A percentile compares a stretch with the other conserved stretches of the same genome.
Evolutionary conservation across 2,888 invertebrate species (phyloP).

Genomic region (Argyresthia goedartella): DNA sequence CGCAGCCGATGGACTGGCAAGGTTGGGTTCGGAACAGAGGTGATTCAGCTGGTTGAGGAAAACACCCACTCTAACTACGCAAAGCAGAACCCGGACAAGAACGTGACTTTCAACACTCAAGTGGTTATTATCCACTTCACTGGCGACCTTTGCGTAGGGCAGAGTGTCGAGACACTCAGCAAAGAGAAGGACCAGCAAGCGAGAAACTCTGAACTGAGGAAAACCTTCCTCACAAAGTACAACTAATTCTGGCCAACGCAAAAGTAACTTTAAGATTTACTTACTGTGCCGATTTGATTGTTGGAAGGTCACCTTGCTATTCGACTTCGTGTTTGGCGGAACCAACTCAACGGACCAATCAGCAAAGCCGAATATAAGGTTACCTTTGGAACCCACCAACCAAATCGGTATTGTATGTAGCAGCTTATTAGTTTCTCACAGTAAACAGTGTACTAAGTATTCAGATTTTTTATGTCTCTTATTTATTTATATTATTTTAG

Average conservation of each 20-base stretch:
- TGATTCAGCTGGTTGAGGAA: too few relatives aligned
- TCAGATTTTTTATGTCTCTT: background rate
- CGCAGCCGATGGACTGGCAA: too few relatives aligned
- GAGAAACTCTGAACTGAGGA: constrained; percentile 72
- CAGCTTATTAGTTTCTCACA: too few relatives aligned
- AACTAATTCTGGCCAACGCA: constrained; percentile 61
- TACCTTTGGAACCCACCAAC: too few relatives aligned
- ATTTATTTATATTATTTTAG: background rate
- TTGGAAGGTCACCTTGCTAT: too few relatives aligned
- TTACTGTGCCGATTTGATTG: too few relatives aligned
- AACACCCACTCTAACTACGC: constrained; percentile 33
- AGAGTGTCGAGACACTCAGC: constrained; percentile 72
- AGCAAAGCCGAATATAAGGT: too few relatives aligned
- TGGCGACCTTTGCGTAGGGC: constrained; percentile 65
- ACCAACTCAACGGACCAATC: too few relatives aligned
- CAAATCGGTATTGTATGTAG: too few relatives aligned
- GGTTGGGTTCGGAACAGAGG: too few relatives aligned
- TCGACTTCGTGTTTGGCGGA: too few relatives aligned
- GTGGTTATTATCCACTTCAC: constrained; percentile 75
- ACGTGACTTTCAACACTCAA: constrained; percentile 65
- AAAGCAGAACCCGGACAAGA: constrained; percentile 51
- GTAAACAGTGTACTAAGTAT: background rate
- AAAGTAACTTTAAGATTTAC: constrained; percentile 29
- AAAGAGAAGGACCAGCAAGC: constrained; percentile 75
- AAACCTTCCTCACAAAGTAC: constrained; percentile 62